phyloP scores from a whole-genome alignment of 2,113 vertebrate species.

The Marmota flaviventris region DNA sequence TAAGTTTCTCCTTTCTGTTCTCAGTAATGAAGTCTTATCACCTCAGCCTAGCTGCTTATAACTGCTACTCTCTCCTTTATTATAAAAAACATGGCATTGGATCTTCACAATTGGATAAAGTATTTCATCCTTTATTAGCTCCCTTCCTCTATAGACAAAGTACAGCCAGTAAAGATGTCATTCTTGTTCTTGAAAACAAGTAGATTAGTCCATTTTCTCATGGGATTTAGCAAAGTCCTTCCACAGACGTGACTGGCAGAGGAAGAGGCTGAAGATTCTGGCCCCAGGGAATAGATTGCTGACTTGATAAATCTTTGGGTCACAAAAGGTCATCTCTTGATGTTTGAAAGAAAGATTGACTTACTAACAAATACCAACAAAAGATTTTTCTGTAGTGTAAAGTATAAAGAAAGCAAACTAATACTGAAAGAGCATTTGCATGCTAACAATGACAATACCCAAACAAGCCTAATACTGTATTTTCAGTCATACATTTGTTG shows the following conservation, averaged over 20 bases:
- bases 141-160: constrained; percentile 81
- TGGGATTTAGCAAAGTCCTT: constrained; percentile 87
- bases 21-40: constrained; percentile 59
- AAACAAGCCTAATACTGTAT: not conserved
- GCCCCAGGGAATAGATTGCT: constrained; percentile 89
- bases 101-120: constrained; percentile 83
- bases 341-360: constrained; percentile 90
- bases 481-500: constrained; percentile 8
- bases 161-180: constrained; percentile 83
- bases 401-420: constrained; percentile 72
- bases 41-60: constrained; percentile 72
- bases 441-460: constrained; percentile 56
- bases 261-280: constrained; percentile 87
- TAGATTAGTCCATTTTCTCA: constrained; percentile 91
- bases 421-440: constrained; percentile 76
- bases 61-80: constrained; percentile 70
- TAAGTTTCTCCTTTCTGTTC: constrained; percentile 10
- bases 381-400: constrained; percentile 80
- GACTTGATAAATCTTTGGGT: constrained; percentile 92
- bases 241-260: constrained; percentile 89
- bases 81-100: constrained; percentile 83
- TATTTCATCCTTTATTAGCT: constrained; percentile 88
- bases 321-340: constrained; percentile 89
- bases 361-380: constrained; percentile 86
- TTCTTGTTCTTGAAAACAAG: constrained; percentile 88